Evolutionary conservation across 2,888 invertebrate genomes (phyloP).

Genomic region (Pristionchus mayeri): DNA sequence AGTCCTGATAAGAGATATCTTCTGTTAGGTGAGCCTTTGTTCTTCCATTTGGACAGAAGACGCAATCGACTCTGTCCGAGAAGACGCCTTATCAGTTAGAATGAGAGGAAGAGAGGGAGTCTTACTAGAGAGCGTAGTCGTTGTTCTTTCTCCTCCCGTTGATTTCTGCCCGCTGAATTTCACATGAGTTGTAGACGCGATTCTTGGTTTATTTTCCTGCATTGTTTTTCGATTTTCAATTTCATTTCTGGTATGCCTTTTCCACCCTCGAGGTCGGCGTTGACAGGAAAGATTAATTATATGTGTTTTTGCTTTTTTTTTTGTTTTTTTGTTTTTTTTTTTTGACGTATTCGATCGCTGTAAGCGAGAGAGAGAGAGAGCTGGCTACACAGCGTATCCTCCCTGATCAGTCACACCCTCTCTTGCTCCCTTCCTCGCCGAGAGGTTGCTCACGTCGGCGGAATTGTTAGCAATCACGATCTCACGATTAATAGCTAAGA

Average conservation of each 20-base stretch:
- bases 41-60: neutral
- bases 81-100: neutral
- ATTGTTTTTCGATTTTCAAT: too few relatives aligned
- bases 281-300: too few relatives aligned
- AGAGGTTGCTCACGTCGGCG: neutral
- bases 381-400: slow-evolving; percentile 1
- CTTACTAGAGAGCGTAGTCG: neutral
- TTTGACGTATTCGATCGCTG: too few relatives aligned
- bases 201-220: too few relatives aligned
- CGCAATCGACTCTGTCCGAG: neutral
- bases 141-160: neutral
- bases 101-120: neutral
- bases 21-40: neutral
- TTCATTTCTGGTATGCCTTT: too few relatives aligned
- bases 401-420: slow-evolving; percentile 9
- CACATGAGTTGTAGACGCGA: too few relatives aligned
- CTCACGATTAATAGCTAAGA: too few relatives aligned
- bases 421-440: neutral
- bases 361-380: too few relatives aligned
- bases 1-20: neutral
- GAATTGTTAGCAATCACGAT: neutral
- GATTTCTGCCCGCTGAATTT: neutral
- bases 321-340: too few relatives aligned
- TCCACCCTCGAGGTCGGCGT: too few relatives aligned
- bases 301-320: too few relatives aligned